Evolutionary conservation across 2,888 invertebrate genomes (phyloP), one percentile per base, ranked within the genome.

Genomic region (Scaptomyza polygonia): DNA sequence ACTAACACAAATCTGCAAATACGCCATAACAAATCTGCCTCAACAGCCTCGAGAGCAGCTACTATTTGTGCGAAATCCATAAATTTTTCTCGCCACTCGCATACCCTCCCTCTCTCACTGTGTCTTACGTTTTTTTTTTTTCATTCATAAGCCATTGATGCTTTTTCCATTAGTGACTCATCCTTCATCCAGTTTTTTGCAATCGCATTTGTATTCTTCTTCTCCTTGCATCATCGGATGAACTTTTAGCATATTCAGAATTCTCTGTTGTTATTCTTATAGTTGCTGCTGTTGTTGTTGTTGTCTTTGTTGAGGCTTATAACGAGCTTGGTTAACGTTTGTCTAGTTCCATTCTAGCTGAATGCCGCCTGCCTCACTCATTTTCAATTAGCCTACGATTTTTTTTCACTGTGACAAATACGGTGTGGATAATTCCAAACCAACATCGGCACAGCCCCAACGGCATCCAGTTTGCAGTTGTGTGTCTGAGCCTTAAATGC

Each of bases 101-200:
- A n/a, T 58, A 63, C 62, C 59, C 59, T 16, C 39, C 6, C 1
- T 16, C 16, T 16, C 16, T 9, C 3, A 16, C 14, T 36, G 2
- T 14, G 30, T 30, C 30, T 32, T 32, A 4, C 21, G n/a, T n/a
- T 30, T 30, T 7, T 9, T 4, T 62, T 39, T 9, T 16, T 70
- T 68, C 66, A 77, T 83, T 79, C 64, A 63, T 84, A 84, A 84
- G 85, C 84, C 75, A 73, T 84, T 86, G 86, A 86, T 84, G 77
- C 86, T 57, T 79, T 84, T 84, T 86, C 85, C 86, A 84, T 86
- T 84, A 84, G 79, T 79, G 79, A 27, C 47, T 65, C 51, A 48
- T 43, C 39, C 39, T 39, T 16, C 16, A 16, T 16, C 9, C 16
- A 9, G 39, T 16, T 9, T 39, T 39, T 39, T 44, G 43, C 43